A percentile compares a stretch with the other conserved stretches of the same genome.
Evolutionary conservation across 1,140 invertebrate genomes (phyloP).

Genomic region (Drosophila ambigua): DNA sequence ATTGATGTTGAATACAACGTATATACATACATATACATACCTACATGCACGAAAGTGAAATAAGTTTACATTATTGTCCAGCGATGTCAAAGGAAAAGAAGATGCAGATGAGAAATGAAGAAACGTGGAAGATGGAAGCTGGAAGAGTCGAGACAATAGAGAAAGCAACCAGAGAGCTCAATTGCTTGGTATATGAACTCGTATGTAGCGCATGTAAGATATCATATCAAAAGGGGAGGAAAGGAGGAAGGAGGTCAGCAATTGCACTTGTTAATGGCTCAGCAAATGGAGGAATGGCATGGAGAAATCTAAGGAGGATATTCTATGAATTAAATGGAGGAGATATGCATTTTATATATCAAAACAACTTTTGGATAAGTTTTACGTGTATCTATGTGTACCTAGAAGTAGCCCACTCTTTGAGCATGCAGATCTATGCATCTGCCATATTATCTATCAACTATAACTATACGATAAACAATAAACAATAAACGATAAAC

Average conservation of each 20-base stretch:
- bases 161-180: conserved; percentile 56
- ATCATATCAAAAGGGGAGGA: conserved; percentile 44
- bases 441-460: conserved; percentile 4
- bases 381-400: conserved; percentile 64
- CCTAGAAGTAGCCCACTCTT: conserved; percentile 30
- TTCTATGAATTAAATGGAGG: conserved; percentile 26
- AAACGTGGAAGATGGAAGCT: background rate
- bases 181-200: conserved; percentile 18
- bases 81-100: conserved; percentile 10
- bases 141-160: conserved; percentile 67
- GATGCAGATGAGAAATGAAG: background rate
- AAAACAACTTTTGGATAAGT: conserved; percentile 75
- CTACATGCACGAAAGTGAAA: conserved; percentile 26
- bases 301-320: conserved; percentile 21
- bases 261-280: conserved; percentile 71
- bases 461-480: background rate
- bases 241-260: conserved; percentile 24
- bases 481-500: no score
- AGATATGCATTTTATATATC: conserved; percentile 75
- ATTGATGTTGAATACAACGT: conserved; percentile 70
- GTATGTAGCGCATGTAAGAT: conserved; percentile 25
- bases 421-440: conserved; percentile 26
- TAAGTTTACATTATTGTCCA: conserved; percentile 56
- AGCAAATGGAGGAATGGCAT: conserved; percentile 8
- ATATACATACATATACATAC: conserved; percentile 36